Percentiles rank a stretch among this genome's conserved stretches.
Conservation (phyloP, 2,797 vertebrate species). For the Sebastes variabilis region DNA sequence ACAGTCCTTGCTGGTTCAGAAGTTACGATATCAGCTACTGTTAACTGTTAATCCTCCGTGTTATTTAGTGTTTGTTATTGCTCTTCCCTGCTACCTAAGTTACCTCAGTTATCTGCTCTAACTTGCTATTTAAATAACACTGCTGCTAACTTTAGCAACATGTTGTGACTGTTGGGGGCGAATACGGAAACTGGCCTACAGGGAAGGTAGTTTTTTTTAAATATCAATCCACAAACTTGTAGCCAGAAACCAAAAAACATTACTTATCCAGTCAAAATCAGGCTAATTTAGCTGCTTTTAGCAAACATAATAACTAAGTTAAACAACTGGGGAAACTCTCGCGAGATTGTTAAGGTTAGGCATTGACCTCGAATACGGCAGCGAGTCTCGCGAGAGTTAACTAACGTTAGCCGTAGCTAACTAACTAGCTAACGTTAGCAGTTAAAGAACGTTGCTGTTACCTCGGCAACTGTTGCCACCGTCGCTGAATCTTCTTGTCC, state of each 20-base stretch:
- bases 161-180: neutral
- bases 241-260: neutral
- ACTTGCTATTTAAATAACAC: neutral
- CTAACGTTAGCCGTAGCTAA: neutral
- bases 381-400: too few species aligned
- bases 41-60: neutral
- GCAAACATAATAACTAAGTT: neutral
- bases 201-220: rapidly evolving
- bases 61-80: neutral
- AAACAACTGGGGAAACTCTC: too few species aligned
- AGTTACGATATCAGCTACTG: neutral
- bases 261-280: neutral
- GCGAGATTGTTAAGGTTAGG: too few species aligned
- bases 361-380: too few species aligned
- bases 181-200: neutral
- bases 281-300: neutral
- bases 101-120: neutral
- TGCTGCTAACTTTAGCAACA: neutral
- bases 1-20: neutral
- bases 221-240: neutral
- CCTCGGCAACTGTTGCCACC: slow-evolving; percentile 41
- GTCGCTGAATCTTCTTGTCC: slow-evolving; percentile 36
- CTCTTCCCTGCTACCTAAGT: neutral
- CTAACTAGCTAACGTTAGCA: neutral
- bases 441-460: slow-evolving; percentile 18